These are phyloP conservation scores for Glyphotaelius pellucidus DNA, from an alignment of 2,888 invertebrate genomes.

Conservation along the genomic window DNA sequence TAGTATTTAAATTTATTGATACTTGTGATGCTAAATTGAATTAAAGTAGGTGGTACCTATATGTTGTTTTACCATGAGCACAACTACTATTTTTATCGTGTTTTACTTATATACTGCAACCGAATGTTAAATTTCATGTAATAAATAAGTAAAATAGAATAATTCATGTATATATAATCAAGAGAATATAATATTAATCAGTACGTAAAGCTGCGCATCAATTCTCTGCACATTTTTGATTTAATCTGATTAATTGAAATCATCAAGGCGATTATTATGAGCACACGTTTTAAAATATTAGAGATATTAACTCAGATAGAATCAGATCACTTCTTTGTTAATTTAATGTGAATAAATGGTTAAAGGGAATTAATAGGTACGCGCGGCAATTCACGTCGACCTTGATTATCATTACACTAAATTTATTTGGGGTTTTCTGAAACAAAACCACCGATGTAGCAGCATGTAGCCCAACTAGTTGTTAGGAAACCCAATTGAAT, in stretches of 20 bases:
- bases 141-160: too few species aligned
- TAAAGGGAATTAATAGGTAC: not conserved
- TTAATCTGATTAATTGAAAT: not conserved
- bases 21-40: too few species aligned
- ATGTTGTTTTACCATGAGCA: too few species aligned
- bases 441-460: not conserved
- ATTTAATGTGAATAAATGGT: not conserved
- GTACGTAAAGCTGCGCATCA: not conserved
- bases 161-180: too few species aligned
- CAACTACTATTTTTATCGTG: too few species aligned
- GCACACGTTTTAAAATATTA: not conserved
- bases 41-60: too few species aligned
- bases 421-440: not conserved
- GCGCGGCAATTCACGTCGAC: not conserved
- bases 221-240: not conserved
- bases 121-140: too few species aligned
- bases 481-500: not conserved
- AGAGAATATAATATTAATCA: not conserved
- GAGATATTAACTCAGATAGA: not conserved
- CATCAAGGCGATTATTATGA: not conserved
- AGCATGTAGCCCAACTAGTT: not conserved
- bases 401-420: not conserved
- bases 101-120: too few species aligned
- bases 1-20: too few species aligned
- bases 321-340: not conserved